phyloP scores from a whole-genome alignment of 1,140 invertebrate genomes.

The Polypedilum vanderplanki region DNA sequence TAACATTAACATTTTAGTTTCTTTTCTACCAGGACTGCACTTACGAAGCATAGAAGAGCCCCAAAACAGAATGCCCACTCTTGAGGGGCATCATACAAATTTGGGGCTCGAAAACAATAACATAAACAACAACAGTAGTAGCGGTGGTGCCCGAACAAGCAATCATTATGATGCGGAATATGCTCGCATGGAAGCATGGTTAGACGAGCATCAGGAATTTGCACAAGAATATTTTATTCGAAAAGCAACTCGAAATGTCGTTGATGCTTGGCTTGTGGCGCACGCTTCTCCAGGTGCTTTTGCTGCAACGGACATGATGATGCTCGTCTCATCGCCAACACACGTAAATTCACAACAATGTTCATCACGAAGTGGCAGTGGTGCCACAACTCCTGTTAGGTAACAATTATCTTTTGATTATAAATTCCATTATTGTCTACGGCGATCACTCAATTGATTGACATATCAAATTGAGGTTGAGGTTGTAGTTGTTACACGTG shows the following conservation, averaged over 20 bases:
- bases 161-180: constrained; percentile 72
- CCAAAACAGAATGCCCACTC: constrained; percentile 55
- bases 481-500: background rate
- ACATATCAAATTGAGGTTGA: background rate
- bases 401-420: constrained; percentile 39
- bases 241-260: constrained; percentile 83
- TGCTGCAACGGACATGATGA: constrained; percentile 46
- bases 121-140: constrained; percentile 44
- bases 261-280: constrained; percentile 85
- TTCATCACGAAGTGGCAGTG: constrained; percentile 58
- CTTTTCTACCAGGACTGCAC: constrained; percentile 60
- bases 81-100: constrained; percentile 51
- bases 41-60: constrained; percentile 72
- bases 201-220: constrained; percentile 93
- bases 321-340: constrained; percentile 51
- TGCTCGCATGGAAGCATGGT: constrained; percentile 82
- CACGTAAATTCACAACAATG: constrained; percentile 45
- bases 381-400: constrained; percentile 81
- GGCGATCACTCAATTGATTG: background rate
- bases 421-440: too few species aligned
- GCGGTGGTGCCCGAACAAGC: constrained; percentile 40
- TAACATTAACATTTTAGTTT: constrained; percentile 31
- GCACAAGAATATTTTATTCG: constrained; percentile 91
- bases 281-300: constrained; percentile 64
- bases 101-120: constrained; percentile 45